Base-by-base conservation (phyloP, 2,113 vertebrate species). In the Python bivittatus region DNA sequence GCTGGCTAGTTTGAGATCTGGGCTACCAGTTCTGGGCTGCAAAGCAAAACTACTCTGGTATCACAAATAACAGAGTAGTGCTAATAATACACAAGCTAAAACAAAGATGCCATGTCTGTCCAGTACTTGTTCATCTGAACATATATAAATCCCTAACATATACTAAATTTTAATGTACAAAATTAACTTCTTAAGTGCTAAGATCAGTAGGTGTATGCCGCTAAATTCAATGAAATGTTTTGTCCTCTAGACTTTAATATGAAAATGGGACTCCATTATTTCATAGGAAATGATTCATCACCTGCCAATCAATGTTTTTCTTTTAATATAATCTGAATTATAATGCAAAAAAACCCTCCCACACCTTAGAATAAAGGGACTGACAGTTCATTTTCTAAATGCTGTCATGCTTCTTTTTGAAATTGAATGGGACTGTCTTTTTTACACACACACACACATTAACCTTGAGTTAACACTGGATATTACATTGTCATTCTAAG, bases 371-470 rank as follows among this genome's bases (percentile, higher is more conserved):
- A 93, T 88, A 94, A 97, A 96, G 84, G 90, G 85, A 93, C 88
- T n/a, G 88, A 95, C 90, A 96, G 87, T 91, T 96, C 94, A 95
- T 86, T 94, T 96, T 97, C 93, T 94, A 93, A 94, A 97, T 94
- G 92, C 92, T 96, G 60, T 60, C 90, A 89, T 94, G 86, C 92
- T 90, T 84, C 92, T 95, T 91, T 88, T 95, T 88, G 79, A 92
- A 94, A 93, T n/a, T 90, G 57, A 96, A 86, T 89, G 79, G n/a
- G 25, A 72, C 84, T 4, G 20, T 84, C 94, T 92, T 87, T 27
- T 15, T 84, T 90, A 87, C 93, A 91, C 92, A 96, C 95, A 25
- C 87, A 64, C 61, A n/a, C 61, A n/a, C 61, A 68, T 29, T n/a
- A 29, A 9, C 27, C 6, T n/a, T 17, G 13, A 20, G 33, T 38